phyloP scores from a whole-genome alignment of 2,888 invertebrate species.

The Rotaria magnacalcarata region DNA sequence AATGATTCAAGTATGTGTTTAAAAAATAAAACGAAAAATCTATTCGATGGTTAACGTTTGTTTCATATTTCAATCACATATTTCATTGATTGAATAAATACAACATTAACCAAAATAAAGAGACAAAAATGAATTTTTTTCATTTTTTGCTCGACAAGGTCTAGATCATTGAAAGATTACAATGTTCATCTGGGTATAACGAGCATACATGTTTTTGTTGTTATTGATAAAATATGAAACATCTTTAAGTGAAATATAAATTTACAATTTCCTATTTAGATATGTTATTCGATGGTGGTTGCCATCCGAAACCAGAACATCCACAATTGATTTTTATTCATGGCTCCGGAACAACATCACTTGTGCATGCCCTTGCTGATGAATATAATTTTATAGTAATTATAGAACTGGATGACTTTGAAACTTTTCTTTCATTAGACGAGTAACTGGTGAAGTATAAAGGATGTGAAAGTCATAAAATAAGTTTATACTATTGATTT shows the following conservation, averaged over 20 bases:
- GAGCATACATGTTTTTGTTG: background rate
- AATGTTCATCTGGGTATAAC: slow-evolving; percentile 18
- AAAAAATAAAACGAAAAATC: background rate
- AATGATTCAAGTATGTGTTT: background rate
- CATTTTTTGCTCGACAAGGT: slow-evolving; percentile 1
- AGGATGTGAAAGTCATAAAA: too few relatives aligned
- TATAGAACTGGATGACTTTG: too few relatives aligned
- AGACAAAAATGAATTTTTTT: background rate
- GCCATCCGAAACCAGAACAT: background rate
- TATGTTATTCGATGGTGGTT: background rate
- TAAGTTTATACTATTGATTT: too few relatives aligned
- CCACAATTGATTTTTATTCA: slow-evolving; percentile 20
- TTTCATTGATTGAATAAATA: background rate
- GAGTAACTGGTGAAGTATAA: too few relatives aligned
- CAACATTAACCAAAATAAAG: background rate
- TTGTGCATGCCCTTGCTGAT: background rate
- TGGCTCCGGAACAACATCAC: background rate
- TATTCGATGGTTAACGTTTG: background rate
- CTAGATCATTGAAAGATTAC: background rate
- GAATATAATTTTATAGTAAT: slow-evolving; percentile 25
- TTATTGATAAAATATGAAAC: background rate
- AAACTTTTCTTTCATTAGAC: too few relatives aligned
- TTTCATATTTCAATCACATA: background rate
- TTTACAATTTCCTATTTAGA: background rate
- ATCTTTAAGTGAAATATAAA: background rate